Evolutionary conservation across 1,140 invertebrate genomes (phyloP).

Genomic region (Ostrea denselamellosa): DNA sequence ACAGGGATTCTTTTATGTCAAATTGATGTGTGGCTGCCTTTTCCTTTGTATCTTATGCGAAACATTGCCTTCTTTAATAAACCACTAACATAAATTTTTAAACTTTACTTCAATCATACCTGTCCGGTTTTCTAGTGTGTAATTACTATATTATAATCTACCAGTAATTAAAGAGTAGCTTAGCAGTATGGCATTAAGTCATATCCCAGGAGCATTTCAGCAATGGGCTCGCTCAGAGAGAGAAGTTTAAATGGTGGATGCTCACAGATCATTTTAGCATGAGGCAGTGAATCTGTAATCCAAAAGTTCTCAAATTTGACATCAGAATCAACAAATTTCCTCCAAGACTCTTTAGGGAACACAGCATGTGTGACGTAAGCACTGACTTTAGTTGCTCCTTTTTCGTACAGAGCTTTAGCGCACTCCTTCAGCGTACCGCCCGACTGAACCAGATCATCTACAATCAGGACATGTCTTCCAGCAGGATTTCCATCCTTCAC

Average conservation of each 20-base stretch:
- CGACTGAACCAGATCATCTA: constrained; percentile 79
- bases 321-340: constrained; percentile 70
- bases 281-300: constrained; percentile 78
- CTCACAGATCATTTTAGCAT: constrained; percentile 73
- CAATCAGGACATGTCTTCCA: constrained; percentile 76
- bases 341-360: constrained; percentile 78
- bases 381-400: constrained; percentile 73
- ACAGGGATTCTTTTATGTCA: too few species aligned
- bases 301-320: constrained; percentile 76
- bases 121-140: too few species aligned
- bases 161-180: not conserved
- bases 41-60: too few species aligned
- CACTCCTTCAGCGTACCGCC: constrained; percentile 78
- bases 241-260: constrained; percentile 76
- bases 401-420: constrained; percentile 74
- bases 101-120: too few species aligned
- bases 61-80: too few species aligned
- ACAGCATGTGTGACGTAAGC: constrained; percentile 78
- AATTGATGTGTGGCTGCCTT: too few species aligned
- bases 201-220: constrained; percentile 76
- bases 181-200: constrained; percentile 66
- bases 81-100: too few species aligned
- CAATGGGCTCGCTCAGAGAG: constrained; percentile 75
- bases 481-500: constrained; percentile 77
- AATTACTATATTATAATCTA: too few species aligned